Conservation (phyloP, 2,888 invertebrate species). For the Drosophila subquinaria region DNA sequence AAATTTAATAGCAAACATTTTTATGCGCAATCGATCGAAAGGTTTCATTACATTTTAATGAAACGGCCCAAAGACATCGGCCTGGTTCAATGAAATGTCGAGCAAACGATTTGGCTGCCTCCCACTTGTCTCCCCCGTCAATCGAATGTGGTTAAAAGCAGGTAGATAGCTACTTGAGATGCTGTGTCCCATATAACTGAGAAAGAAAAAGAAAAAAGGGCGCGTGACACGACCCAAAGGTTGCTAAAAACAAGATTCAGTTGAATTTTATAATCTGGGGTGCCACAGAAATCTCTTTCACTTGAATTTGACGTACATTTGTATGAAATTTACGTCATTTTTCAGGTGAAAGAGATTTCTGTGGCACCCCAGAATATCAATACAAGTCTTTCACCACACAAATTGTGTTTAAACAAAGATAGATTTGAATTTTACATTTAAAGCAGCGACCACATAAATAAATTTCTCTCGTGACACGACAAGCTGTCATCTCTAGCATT, state of each 20-base stretch:
- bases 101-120: conserved; percentile 1
- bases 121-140: conserved; percentile 9
- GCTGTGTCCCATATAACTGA: conserved; percentile 10
- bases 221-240: conserved; percentile 1
- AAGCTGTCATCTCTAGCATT: not conserved
- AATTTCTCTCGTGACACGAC: not conserved
- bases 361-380: too few species aligned
- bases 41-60: conserved; percentile 81
- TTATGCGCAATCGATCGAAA: conserved; percentile 76
- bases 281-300: too few species aligned
- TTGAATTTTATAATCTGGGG: not conserved
- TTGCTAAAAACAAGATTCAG: not conserved
- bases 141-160: conserved; percentile 27
- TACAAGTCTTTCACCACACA: too few species aligned
- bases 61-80: conserved; percentile 50
- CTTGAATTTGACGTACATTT: too few species aligned
- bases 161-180: conserved; percentile 17
- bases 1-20: conserved; percentile 79
- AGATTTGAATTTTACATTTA: too few species aligned
- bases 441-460: not conserved
- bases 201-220: not conserved
- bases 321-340: too few species aligned
- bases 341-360: too few species aligned
- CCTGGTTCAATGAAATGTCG: conserved; percentile 10
- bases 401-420: too few species aligned